Evolutionary conservation across 2,113 vertebrate genomes (phyloP).

Genomic region (Manacus vitellinus): DNA sequence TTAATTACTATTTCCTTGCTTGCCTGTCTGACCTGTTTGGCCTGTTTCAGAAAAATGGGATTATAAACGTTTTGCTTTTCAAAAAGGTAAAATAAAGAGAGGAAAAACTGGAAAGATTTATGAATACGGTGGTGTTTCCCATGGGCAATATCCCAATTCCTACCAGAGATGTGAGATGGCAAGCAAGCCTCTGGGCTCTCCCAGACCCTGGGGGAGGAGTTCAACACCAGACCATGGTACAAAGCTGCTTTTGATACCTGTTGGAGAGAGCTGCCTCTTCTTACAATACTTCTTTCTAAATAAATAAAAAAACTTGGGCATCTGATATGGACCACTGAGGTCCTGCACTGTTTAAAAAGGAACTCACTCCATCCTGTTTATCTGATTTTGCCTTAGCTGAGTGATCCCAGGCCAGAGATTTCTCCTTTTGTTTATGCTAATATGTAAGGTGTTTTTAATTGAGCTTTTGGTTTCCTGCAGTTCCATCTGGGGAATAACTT

Average conservation of each 20-base stretch:
- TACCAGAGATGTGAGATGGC: neutral
- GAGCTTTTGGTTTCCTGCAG: conserved; percentile 48
- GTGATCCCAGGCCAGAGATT: conserved; percentile 54
- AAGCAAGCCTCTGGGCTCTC: neutral
- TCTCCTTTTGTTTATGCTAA: conserved; percentile 65
- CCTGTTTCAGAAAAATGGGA: conserved; percentile 42
- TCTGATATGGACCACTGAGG: neutral
- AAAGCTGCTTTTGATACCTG: neutral
- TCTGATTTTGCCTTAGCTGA: conserved; percentile 50
- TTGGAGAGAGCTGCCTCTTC: neutral
- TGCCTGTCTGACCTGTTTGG: conserved; percentile 15
- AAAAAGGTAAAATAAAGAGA: conserved; percentile 41
- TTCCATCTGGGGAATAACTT: conserved; percentile 27
- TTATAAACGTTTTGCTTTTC: conserved; percentile 5
- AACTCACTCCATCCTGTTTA: conserved; percentile 14
- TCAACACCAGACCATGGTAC: neutral
- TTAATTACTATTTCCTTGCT: conserved; percentile 49
- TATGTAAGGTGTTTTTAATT: conserved; percentile 63
- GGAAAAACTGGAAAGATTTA: conserved; percentile 7
- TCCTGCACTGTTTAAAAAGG: conserved; percentile 14
- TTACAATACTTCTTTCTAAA: neutral
- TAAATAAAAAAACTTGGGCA: neutral
- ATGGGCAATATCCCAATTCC: conserved; percentile 20
- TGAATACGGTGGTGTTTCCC: neutral
- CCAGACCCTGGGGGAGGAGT: neutral